Percentiles rank a stretch among this genome's conserved stretches.
Conservation (phyloP, 37 sponge, comb jelly and placozoan genomes). For the Aplysina aerophoba region DNA sequence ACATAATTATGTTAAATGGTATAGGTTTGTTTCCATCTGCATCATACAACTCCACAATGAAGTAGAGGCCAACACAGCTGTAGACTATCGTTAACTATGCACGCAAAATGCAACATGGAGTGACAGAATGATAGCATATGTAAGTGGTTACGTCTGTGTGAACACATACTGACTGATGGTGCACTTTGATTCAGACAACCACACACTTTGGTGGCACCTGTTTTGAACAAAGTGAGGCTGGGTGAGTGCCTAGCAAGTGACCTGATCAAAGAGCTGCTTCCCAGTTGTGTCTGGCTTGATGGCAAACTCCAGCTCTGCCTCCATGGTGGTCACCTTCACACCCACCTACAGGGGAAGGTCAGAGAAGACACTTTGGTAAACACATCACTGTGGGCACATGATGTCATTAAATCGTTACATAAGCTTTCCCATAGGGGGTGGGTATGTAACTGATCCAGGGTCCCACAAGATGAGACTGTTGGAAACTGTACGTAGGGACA, state of each 20-base stretch:
- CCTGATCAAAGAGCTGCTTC: conserved; percentile 99
- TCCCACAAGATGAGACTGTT: no score
- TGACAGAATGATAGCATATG: no score
- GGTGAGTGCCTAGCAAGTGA: conserved; percentile 26
- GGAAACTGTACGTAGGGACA: background rate
- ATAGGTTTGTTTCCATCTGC: no score
- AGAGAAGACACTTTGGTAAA: background rate
- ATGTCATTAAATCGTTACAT: background rate
- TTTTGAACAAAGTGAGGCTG: background rate
- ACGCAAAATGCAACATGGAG: no score
- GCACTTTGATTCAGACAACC: no score
- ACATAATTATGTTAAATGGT: no score
- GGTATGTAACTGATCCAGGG: background rate
- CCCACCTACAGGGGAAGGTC: conserved; percentile 40
- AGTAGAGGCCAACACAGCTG: no score
- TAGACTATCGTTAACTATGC: no score
- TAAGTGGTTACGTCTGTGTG: no score
- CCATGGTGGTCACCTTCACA: conserved; percentile 96
- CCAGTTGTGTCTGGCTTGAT: conserved; percentile 98
- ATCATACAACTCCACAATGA: no score
- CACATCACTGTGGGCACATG: background rate
- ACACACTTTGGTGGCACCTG: background rate
- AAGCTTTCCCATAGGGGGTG: background rate
- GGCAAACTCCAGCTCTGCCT: conserved; percentile 99
- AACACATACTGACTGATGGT: no score